A percentile compares a stretch with the other conserved stretches of the same genome.
These are phyloP conservation scores for Thermophis baileyi DNA, from an alignment of 2,113 vertebrate genomes.

Conservation along the genomic window DNA sequence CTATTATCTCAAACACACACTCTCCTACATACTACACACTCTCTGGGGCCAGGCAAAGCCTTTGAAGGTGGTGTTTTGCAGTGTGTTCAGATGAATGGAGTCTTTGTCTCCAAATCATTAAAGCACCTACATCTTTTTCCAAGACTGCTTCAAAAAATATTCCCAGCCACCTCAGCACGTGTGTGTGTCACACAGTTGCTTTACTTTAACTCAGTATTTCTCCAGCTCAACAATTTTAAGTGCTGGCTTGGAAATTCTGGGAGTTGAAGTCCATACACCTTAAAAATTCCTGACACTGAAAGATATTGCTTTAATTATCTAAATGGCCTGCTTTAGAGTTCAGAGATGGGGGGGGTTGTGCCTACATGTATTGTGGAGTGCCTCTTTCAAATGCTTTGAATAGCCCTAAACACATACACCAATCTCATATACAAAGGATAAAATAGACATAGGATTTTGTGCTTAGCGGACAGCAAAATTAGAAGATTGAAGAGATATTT, in stretches of 20 bases:
- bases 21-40: not conserved
- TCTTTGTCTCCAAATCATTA: not conserved
- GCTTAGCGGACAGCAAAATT: not conserved
- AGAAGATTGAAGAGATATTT: not conserved
- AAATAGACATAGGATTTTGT: not conserved
- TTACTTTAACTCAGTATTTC: not conserved
- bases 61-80: not conserved
- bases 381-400: not conserved
- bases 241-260: not conserved
- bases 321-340: not conserved
- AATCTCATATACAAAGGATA: not conserved
- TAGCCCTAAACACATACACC: not conserved
- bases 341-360: not conserved
- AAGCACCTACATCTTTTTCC: not conserved
- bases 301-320: not conserved
- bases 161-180: not conserved
- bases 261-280: not conserved
- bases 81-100: not conserved
- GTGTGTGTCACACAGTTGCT: not conserved
- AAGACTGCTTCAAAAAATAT: not conserved
- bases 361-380: not conserved
- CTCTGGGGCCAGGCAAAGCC: not conserved
- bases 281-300: not conserved
- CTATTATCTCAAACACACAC: not conserved
- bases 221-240: not conserved